Base-by-base conservation (phyloP, 2,888 invertebrate species). In the Tortrix viridana region DNA sequence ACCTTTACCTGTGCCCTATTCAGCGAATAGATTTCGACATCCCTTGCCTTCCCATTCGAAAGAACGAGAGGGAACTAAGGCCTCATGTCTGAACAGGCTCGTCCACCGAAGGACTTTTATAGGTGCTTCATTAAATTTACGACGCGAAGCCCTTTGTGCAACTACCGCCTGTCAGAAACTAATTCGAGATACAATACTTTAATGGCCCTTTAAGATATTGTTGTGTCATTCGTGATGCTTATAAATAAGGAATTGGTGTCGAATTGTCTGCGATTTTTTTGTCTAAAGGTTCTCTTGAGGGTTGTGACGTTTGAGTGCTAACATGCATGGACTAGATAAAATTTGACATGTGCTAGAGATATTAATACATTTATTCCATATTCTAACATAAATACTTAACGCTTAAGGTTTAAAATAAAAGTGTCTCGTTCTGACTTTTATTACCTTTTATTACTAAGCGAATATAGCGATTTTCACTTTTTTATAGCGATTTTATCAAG, bases 41-140 rank as follows among this genome's bases (percentile, higher is more conserved):
- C 50, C 37, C 50, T 50, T 12, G 37, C 37, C 37, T 19, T n/a
- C 37, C 5, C 37, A 50, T 18, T 16, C n/a, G 3, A 16, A n/a
- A 14, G 16, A 43, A 16, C 5, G 23, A 22, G 53, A 53, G 0
- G 12, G 53, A 43, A 23, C 16, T n/a, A 41, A 41, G n/a, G 14
- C 38, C 9, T 12, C 19, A 32, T 19, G 6, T 19, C 6, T 49
- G 50, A 50, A 37, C 37, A 50, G n/a, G 50, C 1, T 50, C 12
- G 32, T 32, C 32, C 18, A 18, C 44, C 26, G 23, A 43, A 69
- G 62, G 69, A 68, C 69, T 71, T 73, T 57, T 72, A 76, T 68
- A 68, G 79, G 69, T 81, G 82, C 80, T 86, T 82, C 82, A 82
- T 88, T 85, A 84, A 76, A 82, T 85, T 86, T 84, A 85, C 75